phyloP scores from a whole-genome alignment of 2,113 vertebrate species.

The Apus apus region DNA sequence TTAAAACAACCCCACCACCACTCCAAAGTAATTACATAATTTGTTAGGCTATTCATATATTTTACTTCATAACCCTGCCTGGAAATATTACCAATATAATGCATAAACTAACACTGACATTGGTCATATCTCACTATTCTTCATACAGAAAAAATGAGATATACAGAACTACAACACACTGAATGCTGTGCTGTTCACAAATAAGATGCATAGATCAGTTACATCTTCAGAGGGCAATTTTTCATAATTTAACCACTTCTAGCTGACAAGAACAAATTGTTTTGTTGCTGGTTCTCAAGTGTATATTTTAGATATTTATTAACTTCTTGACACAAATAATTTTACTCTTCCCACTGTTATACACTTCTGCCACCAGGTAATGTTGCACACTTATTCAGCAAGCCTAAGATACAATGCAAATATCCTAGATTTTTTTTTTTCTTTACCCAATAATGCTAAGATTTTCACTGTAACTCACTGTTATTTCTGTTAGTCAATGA shows the following conservation, averaged over 20 bases:
- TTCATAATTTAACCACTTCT: conserved; percentile 61
- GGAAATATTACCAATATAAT: not conserved
- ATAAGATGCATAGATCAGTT: conserved; percentile 33
- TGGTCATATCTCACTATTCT: not conserved
- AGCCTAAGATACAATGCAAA: not conserved
- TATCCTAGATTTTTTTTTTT: not conserved
- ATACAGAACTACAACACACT: not conserved
- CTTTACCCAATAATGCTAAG: not conserved
- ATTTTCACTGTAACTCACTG: not conserved
- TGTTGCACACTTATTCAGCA: not conserved
- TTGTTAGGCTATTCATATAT: not conserved
- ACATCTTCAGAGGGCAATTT: conserved; percentile 39
- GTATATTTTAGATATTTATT: conserved; percentile 65
- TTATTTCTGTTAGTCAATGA: not conserved
- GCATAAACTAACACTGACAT: not conserved
- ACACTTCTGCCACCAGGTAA: not conserved
- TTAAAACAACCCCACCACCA: not conserved
- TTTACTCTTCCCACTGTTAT: conserved; percentile 16
- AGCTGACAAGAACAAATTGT: conserved; percentile 67
- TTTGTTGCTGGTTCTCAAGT: conserved; percentile 44
- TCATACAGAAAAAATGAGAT: not conserved
- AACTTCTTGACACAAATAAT: conserved; percentile 46
- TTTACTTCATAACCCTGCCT: not conserved
- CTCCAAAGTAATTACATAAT: not conserved
- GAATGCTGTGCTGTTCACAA: conserved; percentile 1